These are phyloP conservation scores for Acanthornis magna DNA, from an alignment of 2,797 vertebrate genomes.

Conservation along the genomic window DNA sequence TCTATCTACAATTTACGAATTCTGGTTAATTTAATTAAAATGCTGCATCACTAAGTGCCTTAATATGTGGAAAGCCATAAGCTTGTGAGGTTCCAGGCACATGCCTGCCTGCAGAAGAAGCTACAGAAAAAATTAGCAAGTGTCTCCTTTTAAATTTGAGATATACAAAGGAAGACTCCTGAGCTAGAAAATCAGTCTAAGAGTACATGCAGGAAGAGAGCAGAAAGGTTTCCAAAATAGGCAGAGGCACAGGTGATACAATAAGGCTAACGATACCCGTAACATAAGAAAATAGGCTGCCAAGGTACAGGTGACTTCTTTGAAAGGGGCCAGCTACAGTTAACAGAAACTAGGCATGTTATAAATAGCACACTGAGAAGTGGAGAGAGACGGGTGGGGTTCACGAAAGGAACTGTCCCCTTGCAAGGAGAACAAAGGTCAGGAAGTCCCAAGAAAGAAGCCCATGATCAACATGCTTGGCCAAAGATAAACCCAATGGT, in stretches of 20 bases:
- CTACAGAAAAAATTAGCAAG: background rate
- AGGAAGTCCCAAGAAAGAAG: background rate
- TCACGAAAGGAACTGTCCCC: background rate
- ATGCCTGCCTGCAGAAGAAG: background rate
- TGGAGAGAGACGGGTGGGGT: background rate
- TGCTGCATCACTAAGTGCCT: slow-evolving; percentile 63
- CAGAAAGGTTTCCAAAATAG: background rate
- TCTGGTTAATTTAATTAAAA: slow-evolving; percentile 69
- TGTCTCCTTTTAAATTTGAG: background rate
- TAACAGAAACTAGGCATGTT: background rate
- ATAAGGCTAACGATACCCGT: background rate
- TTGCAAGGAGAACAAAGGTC: background rate
- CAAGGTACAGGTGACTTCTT: background rate
- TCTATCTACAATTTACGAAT: slow-evolving; percentile 59
- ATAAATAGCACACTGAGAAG: background rate
- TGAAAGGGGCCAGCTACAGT: background rate
- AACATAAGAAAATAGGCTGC: background rate
- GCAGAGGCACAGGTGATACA: background rate
- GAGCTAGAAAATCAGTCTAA: background rate
- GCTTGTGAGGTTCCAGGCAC: slow-evolving; percentile 38
- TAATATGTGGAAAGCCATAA: slow-evolving; percentile 56
- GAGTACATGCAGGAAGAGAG: background rate
- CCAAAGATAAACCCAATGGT: background rate
- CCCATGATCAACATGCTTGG: background rate
- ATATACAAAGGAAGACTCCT: background rate